Conservation (phyloP, 2,797 vertebrate species). For the Sebastolobus altivelis region DNA sequence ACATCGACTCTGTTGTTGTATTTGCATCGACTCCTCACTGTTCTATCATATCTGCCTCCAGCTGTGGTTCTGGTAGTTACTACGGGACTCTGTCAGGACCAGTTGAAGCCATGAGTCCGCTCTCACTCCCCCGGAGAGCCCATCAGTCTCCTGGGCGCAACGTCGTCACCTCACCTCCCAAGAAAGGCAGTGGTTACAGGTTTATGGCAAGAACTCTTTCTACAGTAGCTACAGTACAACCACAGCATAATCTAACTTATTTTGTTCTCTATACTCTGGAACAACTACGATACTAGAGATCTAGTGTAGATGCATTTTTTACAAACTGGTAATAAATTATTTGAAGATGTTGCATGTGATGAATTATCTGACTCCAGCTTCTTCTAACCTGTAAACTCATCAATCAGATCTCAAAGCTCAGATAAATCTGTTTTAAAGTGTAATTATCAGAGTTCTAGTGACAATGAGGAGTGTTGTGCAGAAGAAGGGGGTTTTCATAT, state of each 20-base stretch:
- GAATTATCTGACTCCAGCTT: background rate
- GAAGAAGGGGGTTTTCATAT: too few relatives aligned
- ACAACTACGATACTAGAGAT: too few relatives aligned
- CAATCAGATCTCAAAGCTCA: background rate
- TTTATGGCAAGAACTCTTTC: conserved; percentile 62
- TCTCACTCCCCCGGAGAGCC: conserved; percentile 71
- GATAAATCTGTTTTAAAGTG: background rate
- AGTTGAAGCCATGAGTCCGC: conserved; percentile 83
- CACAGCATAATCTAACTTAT: background rate
- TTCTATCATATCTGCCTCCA: conserved; percentile 55
- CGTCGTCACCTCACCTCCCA: conserved; percentile 88
- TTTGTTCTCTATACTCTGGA: background rate
- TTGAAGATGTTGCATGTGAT: background rate
- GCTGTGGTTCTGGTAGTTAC: conserved; percentile 89
- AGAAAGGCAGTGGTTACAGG: conserved; percentile 92
- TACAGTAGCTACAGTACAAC: background rate
- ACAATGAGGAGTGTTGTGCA: background rate
- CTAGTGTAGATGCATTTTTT: background rate
- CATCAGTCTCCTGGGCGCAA: conserved; percentile 87
- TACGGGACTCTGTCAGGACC: conserved; percentile 90
- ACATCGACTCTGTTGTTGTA: background rate
- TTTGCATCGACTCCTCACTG: accelerated
- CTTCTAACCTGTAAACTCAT: background rate
- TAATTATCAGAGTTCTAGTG: background rate
- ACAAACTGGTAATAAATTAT: background rate